A percentile compares a stretch with the other conserved stretches of the same genome.
These are phyloP conservation scores for Somateria mollissima DNA, from an alignment of 2,797 vertebrate genomes.

Conservation along the genomic window DNA sequence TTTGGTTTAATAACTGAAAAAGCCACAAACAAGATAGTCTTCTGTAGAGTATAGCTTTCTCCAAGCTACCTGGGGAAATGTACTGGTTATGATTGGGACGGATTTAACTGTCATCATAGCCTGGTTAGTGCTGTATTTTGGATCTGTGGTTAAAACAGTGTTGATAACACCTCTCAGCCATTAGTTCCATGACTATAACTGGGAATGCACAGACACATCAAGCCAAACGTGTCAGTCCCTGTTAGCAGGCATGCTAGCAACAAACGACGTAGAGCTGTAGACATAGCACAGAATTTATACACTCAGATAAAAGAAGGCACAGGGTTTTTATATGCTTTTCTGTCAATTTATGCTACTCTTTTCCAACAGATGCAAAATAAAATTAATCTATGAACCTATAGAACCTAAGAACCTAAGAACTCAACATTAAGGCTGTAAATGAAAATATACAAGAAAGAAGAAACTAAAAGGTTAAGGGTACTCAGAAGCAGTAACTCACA, in stretches of 20 bases:
- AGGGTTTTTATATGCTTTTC: not conserved
- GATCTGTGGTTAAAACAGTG: not conserved
- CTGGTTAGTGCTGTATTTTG: not conserved
- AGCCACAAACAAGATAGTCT: not conserved
- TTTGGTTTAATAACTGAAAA: not conserved
- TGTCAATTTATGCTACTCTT: not conserved
- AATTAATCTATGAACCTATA: not conserved
- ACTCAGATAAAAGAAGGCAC: not conserved
- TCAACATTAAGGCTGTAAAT: not conserved
- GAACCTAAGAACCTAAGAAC: not conserved
- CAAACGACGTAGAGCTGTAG: not conserved
- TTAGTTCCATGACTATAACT: not conserved
- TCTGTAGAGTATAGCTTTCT: not conserved
- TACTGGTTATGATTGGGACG: not conserved
- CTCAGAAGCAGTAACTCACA: not conserved
- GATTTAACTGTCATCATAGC: not conserved
- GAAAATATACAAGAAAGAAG: not conserved
- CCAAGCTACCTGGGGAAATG: not conserved
- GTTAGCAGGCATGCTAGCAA: not conserved
- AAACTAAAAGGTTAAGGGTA: conserved; percentile 14
- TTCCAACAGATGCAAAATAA: not conserved
- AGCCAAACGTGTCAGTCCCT: not conserved
- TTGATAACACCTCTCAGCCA: not conserved
- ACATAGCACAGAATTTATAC: not conserved
- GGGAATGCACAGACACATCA: too few species aligned